A percentile compares a stretch with the other conserved stretches of the same genome.
phyloP scores from a whole-genome alignment of 1,140 invertebrate genomes.

The Pantala flavescens region DNA sequence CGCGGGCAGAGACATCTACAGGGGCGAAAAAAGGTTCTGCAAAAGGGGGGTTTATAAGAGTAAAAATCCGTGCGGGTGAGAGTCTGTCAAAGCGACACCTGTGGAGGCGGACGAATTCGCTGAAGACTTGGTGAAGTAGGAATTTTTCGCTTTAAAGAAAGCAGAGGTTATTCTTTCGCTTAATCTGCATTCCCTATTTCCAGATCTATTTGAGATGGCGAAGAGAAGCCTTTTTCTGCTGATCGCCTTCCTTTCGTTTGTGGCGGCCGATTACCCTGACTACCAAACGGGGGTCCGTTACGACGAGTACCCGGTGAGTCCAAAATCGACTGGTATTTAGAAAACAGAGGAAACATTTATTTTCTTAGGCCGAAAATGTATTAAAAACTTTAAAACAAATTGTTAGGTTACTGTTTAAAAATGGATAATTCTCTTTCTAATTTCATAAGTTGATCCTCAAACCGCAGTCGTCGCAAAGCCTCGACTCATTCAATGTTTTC shows the following conservation, averaged over 20 bases:
- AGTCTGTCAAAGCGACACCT: not conserved
- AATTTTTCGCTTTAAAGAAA: no score
- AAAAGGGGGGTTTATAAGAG: not conserved
- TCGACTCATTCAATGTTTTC: no score
- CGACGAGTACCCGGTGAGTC: conserved; percentile 18
- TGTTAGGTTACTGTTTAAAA: no score
- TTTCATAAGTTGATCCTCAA: no score
- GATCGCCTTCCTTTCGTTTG: not conserved
- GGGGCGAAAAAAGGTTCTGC: not conserved
- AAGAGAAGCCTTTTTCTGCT: not conserved
- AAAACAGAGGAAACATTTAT: no score
- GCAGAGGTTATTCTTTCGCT: not conserved
- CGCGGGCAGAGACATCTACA: not conserved
- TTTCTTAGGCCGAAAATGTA: no score
- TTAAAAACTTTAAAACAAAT: no score
- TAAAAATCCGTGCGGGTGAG: not conserved
- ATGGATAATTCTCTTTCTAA: no score
- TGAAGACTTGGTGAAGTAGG: not conserved
- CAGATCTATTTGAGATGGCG: not conserved
- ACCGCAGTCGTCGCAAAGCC: no score
- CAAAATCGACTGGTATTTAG: no score
- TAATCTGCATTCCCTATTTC: not conserved
- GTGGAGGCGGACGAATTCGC: not conserved
- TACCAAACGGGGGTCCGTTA: conserved; percentile 18
- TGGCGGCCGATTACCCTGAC: conserved; percentile 15